Base-by-base conservation (phyloP, 1,140 invertebrate genomes). In the Drosophila bipectinata region DNA sequence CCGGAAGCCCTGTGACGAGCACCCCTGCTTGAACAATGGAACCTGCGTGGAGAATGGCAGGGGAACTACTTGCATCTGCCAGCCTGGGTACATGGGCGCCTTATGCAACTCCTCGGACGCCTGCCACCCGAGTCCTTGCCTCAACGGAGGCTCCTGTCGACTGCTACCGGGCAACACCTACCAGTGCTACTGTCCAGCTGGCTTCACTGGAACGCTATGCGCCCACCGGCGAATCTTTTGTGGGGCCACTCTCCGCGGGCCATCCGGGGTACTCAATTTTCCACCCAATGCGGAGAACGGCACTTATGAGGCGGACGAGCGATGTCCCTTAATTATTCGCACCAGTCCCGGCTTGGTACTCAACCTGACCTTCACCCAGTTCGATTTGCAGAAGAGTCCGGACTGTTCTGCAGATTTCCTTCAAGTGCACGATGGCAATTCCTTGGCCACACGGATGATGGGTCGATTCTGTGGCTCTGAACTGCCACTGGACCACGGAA, bases 251-350 rank as follows among this genome's bases (percentile, higher is more conserved):
- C 92, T 93, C 30, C 95, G 95, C 2, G 52, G 68, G 3, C 28
- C 37, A 0, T 12, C 57, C 1, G 90, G 90, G 2, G 53, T 39
- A 9, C 14, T 91, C 1, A 64, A 52, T 8, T 88, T 57, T 12
- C 90, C 90, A 4, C 62, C 96, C n/a, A 54, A 30, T 15, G 95
- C 95, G 74, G 92, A 92, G 0, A 64, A 52, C n/a, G 54, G 92
- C 94, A 81, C 45, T 7, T 91, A 91, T 37, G 67, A 80, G 41
- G 45, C 84, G 3, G 94, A 95, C 68, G 89, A 94, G 5, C 96
- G 95, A 78, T 98, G 97, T 90, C 95, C 95, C 6, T 98, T 97
- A 95, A 92, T 95, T 1, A 95, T 99, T 55, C 90, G 93, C 58
- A 95, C 94, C 0, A 92, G 92, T 14, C 74, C 90, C 2, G 93